A percentile compares a stretch with the other conserved stretches of the same genome.
phyloP scores from a whole-genome alignment of 2,797 vertebrate genomes.

The Scolopax rusticola region DNA sequence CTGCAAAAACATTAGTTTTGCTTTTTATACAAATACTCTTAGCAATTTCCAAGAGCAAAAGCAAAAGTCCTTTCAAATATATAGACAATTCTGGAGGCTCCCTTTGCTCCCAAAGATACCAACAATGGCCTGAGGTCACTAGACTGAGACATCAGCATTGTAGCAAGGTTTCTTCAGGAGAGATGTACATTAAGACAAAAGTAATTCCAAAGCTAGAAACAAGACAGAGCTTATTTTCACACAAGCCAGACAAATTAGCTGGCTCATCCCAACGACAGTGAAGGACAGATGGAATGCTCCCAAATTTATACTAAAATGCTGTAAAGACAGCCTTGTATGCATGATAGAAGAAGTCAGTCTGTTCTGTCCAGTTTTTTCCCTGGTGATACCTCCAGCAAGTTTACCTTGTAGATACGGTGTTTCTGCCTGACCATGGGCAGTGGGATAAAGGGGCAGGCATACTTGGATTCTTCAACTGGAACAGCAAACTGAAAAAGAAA shows the following conservation, averaged over 20 bases:
- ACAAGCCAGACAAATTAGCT: not conserved
- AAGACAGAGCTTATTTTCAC: not conserved
- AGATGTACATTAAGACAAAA: not conserved
- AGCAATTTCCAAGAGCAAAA: not conserved
- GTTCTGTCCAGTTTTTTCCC: not conserved
- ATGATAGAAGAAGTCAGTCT: not conserved
- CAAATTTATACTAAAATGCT: not conserved
- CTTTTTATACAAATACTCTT: not conserved
- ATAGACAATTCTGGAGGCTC: not conserved
- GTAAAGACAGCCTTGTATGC: not conserved
- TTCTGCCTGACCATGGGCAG: slow-evolving; percentile 77
- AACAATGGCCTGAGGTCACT: not conserved
- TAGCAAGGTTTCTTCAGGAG: not conserved
- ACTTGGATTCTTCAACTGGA: slow-evolving; percentile 78
- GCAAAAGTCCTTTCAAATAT: not conserved
- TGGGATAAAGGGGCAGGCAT: slow-evolving; percentile 83
- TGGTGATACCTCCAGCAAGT: not conserved
- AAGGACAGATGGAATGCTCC: not conserved
- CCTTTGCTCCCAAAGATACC: not conserved
- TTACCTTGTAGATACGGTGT: slow-evolving; percentile 84
- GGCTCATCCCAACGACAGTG: not conserved
- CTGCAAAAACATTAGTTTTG: not conserved
- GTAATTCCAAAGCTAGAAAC: not conserved
- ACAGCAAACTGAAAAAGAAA: slow-evolving; percentile 78
- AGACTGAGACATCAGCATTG: not conserved